phyloP scores from a whole-genome alignment of 2,888 invertebrate genomes.

The Coelinius sp. region DNA sequence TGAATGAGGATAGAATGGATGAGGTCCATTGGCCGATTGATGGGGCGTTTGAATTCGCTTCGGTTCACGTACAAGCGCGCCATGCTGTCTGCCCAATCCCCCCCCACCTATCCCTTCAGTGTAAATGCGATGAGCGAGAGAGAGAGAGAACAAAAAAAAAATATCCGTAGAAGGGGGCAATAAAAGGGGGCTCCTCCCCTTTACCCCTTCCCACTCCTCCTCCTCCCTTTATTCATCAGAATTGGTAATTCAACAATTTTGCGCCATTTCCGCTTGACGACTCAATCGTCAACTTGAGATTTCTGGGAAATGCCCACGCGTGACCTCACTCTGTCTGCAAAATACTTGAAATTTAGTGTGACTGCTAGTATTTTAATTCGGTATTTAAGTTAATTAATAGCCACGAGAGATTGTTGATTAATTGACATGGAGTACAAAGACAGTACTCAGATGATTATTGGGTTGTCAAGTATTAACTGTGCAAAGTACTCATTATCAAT shows the following conservation, averaged over 20 bases:
- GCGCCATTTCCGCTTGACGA: slow-evolving; percentile 65
- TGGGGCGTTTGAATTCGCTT: slow-evolving; percentile 11
- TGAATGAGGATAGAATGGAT: slow-evolving; percentile 1
- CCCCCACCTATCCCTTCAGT: slow-evolving; percentile 18
- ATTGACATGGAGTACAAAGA: not conserved
- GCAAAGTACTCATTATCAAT: slow-evolving; percentile 17
- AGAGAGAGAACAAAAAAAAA: no score
- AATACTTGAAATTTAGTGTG: slow-evolving; percentile 10
- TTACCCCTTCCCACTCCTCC: slow-evolving; percentile 35
- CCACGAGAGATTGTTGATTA: not conserved
- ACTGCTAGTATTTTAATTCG: not conserved
- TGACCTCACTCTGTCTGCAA: slow-evolving; percentile 20
- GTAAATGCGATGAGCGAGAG: not conserved
- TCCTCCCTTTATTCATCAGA: slow-evolving; percentile 54
- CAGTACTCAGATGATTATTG: not conserved
- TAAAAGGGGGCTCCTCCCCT: slow-evolving; percentile 47
- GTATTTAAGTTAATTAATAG: not conserved
- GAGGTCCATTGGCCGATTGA: slow-evolving; percentile 10
- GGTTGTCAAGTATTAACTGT: not conserved
- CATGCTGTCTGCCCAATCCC: slow-evolving; percentile 63
- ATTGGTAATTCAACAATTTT: slow-evolving; percentile 58
- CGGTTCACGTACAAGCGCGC: slow-evolving; percentile 58
- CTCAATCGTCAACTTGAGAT: slow-evolving; percentile 57
- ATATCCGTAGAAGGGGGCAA: not conserved
- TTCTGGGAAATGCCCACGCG: slow-evolving; percentile 63